A percentile compares a stretch with the other conserved stretches of the same genome.
Evolutionary conservation across 2,113 vertebrate genomes (phyloP).

Genomic region (Gasterosteus aculeatus): DNA sequence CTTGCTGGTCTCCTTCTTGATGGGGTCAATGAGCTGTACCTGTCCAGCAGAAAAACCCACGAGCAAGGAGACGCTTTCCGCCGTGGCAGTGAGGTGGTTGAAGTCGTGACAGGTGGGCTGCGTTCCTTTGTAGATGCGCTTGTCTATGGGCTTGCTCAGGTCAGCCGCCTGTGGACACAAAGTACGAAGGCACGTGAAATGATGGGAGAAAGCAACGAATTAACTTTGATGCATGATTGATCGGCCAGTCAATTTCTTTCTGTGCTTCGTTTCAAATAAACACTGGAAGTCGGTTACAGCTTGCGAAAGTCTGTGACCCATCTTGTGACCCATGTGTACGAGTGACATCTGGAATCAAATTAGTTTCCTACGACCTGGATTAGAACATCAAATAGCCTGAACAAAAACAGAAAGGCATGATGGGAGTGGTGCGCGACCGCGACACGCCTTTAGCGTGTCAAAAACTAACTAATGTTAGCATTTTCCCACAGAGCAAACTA

Average conservation of each 20-base stretch:
- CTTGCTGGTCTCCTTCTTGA: constrained; percentile 99
- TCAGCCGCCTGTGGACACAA: constrained; percentile 88
- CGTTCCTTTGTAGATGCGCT: constrained; percentile 99
- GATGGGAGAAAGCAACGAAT: background rate
- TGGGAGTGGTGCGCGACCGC: too few relatives aligned
- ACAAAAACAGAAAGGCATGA: constrained; percentile 4
- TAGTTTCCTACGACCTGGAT: background rate
- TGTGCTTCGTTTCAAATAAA: background rate
- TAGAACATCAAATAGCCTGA: background rate
- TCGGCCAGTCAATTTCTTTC: background rate
- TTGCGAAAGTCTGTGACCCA: background rate
- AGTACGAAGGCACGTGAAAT: constrained; percentile 50
- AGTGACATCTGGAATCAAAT: background rate
- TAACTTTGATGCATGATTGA: background rate
- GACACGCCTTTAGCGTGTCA: background rate
- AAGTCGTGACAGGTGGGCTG: constrained; percentile 99
- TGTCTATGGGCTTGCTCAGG: constrained; percentile 99
- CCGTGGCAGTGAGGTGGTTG: constrained; percentile 98
- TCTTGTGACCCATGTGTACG: too few relatives aligned
- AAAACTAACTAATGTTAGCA: background rate
- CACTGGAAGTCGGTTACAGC: background rate
- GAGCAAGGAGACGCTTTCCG: constrained; percentile 96
- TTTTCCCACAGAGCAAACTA: background rate
- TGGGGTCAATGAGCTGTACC: constrained; percentile 99
- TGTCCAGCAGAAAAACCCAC: constrained; percentile 99